Conservation (phyloP, 2,113 vertebrate genomes). For the Albula goreensis region DNA sequence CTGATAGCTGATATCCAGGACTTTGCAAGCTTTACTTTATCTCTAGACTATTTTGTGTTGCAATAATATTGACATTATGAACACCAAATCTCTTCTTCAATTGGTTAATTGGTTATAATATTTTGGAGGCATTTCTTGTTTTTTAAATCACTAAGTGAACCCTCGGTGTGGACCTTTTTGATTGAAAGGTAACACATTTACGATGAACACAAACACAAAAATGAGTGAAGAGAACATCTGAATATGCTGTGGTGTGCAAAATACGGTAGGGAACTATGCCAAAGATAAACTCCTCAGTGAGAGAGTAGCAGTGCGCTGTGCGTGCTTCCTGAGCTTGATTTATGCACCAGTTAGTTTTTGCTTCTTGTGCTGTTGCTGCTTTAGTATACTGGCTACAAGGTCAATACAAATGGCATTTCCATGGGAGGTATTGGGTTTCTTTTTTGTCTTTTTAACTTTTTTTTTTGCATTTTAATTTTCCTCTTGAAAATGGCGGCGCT, state of each 20-base stretch:
- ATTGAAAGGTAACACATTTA: background rate
- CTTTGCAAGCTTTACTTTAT: background rate
- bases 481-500: background rate
- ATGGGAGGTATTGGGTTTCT: too few species aligned
- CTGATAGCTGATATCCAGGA: background rate
- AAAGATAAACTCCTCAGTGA: background rate
- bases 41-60: background rate
- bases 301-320: background rate
- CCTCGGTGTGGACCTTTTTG: background rate
- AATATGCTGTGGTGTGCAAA: background rate
- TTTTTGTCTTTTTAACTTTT: too few species aligned
- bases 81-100: background rate
- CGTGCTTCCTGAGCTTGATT: background rate
- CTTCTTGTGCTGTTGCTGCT: background rate
- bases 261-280: background rate
- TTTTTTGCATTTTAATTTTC: too few species aligned
- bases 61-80: background rate
- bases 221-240: background rate
- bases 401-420: background rate
- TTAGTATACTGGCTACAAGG: background rate
- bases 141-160: too few species aligned
- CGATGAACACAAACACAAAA: background rate
- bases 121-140: too few species aligned
- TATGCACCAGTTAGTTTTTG: background rate
- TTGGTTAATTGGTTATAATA: background rate